Conservation (phyloP, 2,888 invertebrate species). For the Pseudococcus jackbeardsleyi region DNA sequence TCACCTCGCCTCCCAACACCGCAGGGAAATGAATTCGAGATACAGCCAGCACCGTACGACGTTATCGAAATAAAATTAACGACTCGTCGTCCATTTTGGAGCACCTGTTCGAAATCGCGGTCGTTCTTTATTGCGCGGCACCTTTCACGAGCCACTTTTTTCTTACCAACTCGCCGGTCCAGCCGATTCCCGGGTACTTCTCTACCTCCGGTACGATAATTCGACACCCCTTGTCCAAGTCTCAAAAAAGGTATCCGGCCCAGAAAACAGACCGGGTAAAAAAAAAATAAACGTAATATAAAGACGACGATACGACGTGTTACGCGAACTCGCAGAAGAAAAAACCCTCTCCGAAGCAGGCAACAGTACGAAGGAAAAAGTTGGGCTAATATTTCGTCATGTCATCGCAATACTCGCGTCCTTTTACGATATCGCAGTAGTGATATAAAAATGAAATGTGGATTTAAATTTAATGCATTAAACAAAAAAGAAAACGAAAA, state of each 20-base stretch:
- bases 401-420: constrained; percentile 33
- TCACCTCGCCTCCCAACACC: no score
- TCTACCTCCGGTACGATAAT: not conserved
- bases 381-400: constrained; percentile 24
- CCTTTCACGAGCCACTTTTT: not conserved
- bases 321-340: not conserved
- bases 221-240: no score
- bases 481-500: not conserved
- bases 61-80: not conserved
- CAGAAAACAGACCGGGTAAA: no score
- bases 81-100: constrained; percentile 1
- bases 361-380: not conserved
- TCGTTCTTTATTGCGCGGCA: not conserved
- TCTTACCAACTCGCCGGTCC: not conserved
- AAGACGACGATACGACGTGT: not conserved
- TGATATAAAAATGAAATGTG: constrained; percentile 21
- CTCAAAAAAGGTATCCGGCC: not conserved
- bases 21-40: no score
- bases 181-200: not conserved
- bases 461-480: constrained; percentile 36
- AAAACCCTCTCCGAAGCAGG: not conserved
- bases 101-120: constrained; percentile 25
- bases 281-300: no score
- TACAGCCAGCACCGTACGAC: not conserved
- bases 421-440: not conserved